Evolutionary conservation across 2,888 invertebrate species (phyloP).

Genomic region (Thymelicus acteon): DNA sequence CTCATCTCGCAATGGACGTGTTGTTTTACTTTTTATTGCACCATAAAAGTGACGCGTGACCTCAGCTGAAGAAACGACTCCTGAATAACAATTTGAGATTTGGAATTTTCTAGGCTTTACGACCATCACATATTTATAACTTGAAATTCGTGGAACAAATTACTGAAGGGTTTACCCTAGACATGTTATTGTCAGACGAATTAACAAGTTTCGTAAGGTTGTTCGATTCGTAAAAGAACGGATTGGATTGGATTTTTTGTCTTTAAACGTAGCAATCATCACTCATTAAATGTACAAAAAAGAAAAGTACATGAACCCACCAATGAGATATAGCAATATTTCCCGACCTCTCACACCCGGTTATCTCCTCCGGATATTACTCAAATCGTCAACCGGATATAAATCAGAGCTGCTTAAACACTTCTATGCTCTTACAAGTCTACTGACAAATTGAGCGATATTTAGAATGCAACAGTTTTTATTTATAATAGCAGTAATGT

Average conservation of each 20-base stretch:
- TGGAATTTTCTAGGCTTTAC: slow-evolving; percentile 26
- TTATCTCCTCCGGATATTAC: slow-evolving; percentile 63
- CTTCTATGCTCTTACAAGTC: slow-evolving; percentile 43
- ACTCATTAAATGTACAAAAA: not conserved
- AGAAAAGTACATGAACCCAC: not conserved
- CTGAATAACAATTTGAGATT: slow-evolving; percentile 62
- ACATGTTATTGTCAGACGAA: not conserved
- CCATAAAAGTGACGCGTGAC: slow-evolving; percentile 72
- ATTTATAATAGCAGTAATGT: no score
- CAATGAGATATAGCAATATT: slow-evolving; percentile 38
- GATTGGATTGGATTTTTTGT: no score
- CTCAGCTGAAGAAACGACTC: slow-evolving; percentile 50
- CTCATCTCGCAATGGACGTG: slow-evolving; percentile 75
- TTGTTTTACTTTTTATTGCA: slow-evolving; percentile 75
- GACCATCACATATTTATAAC: slow-evolving; percentile 34
- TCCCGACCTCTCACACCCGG: slow-evolving; percentile 48
- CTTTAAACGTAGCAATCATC: no score
- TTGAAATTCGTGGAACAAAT: slow-evolving; percentile 23
- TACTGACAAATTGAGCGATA: slow-evolving; percentile 48
- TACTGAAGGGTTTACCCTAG: not conserved
- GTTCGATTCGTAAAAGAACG: no score
- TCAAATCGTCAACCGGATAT: slow-evolving; percentile 73
- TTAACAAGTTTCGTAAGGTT: no score
- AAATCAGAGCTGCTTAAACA: slow-evolving; percentile 50
- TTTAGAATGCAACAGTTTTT: no score